Percentiles rank a stretch among this genome's conserved stretches.
These are phyloP conservation scores for Candidula unifasciata DNA, from an alignment of 2,888 invertebrate genomes.

Conservation along the genomic window DNA sequence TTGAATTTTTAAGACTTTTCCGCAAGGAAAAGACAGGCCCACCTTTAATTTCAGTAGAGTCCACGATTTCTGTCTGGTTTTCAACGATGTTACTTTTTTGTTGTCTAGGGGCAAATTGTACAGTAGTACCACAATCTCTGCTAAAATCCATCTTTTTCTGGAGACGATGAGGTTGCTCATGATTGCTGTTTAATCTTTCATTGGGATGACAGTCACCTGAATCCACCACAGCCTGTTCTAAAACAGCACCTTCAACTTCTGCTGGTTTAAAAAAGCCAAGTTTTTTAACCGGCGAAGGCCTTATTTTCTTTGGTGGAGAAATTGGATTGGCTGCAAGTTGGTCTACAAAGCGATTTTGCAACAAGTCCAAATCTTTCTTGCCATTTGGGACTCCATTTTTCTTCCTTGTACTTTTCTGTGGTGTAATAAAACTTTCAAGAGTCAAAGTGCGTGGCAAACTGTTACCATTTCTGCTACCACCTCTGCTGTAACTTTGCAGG, in stretches of 20 bases:
- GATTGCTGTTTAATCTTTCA: not conserved
- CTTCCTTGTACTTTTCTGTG: conserved; percentile 29
- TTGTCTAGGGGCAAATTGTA: too few relatives aligned
- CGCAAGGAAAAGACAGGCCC: conserved; percentile 23
- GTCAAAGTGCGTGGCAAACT: conserved; percentile 29
- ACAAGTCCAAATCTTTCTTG: conserved; percentile 31
- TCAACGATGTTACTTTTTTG: not conserved
- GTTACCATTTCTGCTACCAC: not conserved
- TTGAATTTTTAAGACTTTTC: not conserved
- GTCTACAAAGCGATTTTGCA: conserved; percentile 44
- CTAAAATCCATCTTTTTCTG: not conserved
- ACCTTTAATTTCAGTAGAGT: not conserved
- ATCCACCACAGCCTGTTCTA: not conserved
- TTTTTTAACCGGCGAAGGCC: conserved; percentile 49
- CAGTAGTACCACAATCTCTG: not conserved
- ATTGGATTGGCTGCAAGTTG: conserved; percentile 42
- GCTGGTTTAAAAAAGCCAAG: conserved; percentile 37
- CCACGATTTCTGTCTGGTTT: not conserved
- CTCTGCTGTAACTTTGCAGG: not conserved
- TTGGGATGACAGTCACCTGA: conserved; percentile 6
- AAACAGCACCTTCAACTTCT: not conserved
- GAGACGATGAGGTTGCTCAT: not conserved
- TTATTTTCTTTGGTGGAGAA: conserved; percentile 49
- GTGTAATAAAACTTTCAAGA: conserved; percentile 44
- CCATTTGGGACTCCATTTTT: conserved; percentile 13